Evolutionary conservation across 2,113 vertebrate species (phyloP).

Genomic region (Ceyx margarethae): DNA sequence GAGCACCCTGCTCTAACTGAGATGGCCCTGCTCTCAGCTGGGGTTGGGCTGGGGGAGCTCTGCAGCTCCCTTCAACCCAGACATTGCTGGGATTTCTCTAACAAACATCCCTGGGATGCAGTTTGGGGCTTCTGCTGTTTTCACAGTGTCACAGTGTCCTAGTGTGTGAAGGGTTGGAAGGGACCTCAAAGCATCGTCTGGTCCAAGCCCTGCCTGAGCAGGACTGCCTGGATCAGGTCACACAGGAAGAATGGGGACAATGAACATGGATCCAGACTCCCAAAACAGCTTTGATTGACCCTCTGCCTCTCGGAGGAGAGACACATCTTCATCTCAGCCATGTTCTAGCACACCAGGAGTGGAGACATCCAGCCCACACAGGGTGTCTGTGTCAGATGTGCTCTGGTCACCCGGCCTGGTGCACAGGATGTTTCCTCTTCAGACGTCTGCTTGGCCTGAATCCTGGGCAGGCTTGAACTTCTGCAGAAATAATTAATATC

Average conservation of each 20-base stretch:
- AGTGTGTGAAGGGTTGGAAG: no score
- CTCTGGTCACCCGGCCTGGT: background rate
- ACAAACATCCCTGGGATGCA: no score
- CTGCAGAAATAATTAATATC: constrained; percentile 61
- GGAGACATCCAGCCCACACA: constrained; percentile 40
- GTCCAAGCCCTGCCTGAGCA: no score
- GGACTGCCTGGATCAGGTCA: no score
- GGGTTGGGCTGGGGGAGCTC: no score
- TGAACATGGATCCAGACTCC: background rate
- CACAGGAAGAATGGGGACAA: background rate
- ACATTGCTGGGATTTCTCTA: no score
- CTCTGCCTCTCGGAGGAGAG: background rate
- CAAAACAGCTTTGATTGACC: background rate
- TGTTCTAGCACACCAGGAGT: background rate
- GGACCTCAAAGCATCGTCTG: no score
- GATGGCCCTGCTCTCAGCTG: no score
- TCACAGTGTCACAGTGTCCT: no score
- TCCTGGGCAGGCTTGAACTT: constrained; percentile 8
- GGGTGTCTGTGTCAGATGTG: background rate
- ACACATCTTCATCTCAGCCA: background rate
- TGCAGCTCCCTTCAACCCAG: no score
- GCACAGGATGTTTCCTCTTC: constrained; percentile 57
- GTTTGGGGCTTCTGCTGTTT: no score
- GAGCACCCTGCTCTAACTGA: no score
- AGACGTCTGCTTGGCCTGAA: constrained; percentile 23